A percentile compares a stretch with the other conserved stretches of the same genome.
Evolutionary conservation across 2,113 vertebrate genomes (phyloP).

Genomic region (Myrmophylax atrothorax): DNA sequence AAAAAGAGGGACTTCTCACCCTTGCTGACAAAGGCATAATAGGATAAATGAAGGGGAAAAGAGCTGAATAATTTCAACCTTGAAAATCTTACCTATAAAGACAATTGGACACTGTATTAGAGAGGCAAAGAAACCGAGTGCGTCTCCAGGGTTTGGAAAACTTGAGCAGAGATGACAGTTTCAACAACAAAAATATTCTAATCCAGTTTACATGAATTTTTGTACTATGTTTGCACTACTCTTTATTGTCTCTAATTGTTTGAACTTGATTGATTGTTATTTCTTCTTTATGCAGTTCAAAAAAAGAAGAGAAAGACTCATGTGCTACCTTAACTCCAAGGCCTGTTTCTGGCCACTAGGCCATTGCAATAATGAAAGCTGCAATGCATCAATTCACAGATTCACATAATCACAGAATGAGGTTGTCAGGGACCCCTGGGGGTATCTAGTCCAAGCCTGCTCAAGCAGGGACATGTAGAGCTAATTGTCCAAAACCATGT

Average conservation of each 20-base stretch:
- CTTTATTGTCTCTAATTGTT: not conserved
- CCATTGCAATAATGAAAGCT: not conserved
- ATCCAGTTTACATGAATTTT: not conserved
- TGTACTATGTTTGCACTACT: not conserved
- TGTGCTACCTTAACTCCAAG: not conserved
- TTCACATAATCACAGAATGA: not conserved
- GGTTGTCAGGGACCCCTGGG: not conserved
- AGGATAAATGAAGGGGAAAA: not conserved
- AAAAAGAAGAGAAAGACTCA: not conserved
- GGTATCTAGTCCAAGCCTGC: not conserved
- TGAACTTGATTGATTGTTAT: not conserved
- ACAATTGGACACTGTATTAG: not conserved
- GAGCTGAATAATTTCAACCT: not conserved
- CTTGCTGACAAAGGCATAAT: not conserved
- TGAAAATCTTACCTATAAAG: not conserved
- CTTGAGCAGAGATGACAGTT: not conserved
- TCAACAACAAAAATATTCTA: not conserved
- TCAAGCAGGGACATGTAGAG: not conserved
- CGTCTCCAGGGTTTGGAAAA: not conserved
- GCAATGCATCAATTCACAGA: not conserved
- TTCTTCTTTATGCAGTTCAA: not conserved
- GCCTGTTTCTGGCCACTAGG: not conserved
- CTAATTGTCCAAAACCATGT: not conserved
- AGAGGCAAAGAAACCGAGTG: not conserved
- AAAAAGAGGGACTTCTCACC: not conserved